Base-by-base conservation (phyloP, 2,113 vertebrate species). In the Rousettus leschenaultii region DNA sequence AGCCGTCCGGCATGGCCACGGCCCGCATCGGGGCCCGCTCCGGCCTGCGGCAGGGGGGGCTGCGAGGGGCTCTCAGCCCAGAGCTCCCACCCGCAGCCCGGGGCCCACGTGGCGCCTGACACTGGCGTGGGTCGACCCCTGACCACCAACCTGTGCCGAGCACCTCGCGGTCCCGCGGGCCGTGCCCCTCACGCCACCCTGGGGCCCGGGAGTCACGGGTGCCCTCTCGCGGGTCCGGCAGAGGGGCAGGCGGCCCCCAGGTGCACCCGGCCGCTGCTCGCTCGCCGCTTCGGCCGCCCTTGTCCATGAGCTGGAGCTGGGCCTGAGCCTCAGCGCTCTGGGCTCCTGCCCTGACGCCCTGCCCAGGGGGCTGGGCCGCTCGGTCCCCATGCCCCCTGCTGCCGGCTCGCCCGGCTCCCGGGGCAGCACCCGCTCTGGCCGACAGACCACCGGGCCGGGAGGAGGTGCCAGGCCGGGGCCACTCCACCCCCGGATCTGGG, bases 261-360 rank as follows among this genome's bases (percentile, higher is more conserved):
- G 92, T 89, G 66, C 84, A 2, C 40, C 43, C 73, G 61, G 86
- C 59, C 9, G n/a, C 45, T 2, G 48, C 92, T 66, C 4, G 0
- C 95, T 57, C 3, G 38, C 87, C 0, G 45, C 86, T 71, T 94
- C 89, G 89, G 80, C 96, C 95, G 30, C 85, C 91, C 84, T 19
- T 57, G 35, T 51, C 38, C 21, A 35, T 38, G 83, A 93, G 84
- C 86, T 74, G 80, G 24, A 96, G 87, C 78, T 66, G 1, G 51
- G 89, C 78, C 92, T 84, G 97, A 89, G 61, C 80, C 75, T 73
- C 73, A 30, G 94, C 28, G 14, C 96, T 96, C 96, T 89, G 95
- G 92, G 97, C 78, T 95, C 92, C 18, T 73, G 95, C 87, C 97
- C 96, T 89, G 96, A 96, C 87, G n/a, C 95, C 95, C 95, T 96